Evolutionary conservation across 2,113 vertebrate species (phyloP).

Genomic region (Ailuropoda melanoleuca): DNA sequence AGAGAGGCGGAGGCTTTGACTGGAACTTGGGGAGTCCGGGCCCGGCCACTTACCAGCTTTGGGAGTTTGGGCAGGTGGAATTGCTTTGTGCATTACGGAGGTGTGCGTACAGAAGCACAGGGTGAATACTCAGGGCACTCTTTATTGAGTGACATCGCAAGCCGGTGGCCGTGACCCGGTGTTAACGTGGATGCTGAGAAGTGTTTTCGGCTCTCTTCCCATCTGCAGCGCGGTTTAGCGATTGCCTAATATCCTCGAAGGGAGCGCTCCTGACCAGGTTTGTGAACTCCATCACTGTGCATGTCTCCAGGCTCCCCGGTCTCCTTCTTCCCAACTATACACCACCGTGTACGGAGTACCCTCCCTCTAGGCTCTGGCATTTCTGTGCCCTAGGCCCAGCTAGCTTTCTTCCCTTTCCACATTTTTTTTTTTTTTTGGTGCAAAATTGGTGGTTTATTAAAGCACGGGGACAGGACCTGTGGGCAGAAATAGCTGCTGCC

Average conservation of each 20-base stretch:
- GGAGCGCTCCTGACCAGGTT: background rate
- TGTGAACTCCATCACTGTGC: background rate
- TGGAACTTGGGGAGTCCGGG: background rate
- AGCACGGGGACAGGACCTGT: too few relatives aligned
- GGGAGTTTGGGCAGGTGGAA: background rate
- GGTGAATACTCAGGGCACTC: background rate
- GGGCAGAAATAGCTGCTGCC: too few relatives aligned
- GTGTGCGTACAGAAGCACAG: background rate
- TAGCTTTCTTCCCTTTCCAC: background rate
- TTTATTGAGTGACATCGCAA: background rate
- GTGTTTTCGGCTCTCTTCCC: background rate
- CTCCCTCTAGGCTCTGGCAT: too few relatives aligned
- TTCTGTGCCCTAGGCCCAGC: background rate
- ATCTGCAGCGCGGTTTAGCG: background rate
- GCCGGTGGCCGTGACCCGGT: background rate
- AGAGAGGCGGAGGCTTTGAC: background rate
- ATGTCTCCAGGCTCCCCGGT: background rate
- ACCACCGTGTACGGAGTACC: background rate
- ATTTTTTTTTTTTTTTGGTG: background rate
- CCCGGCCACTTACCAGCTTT: background rate
- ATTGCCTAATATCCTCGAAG: background rate
- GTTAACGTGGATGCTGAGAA: background rate
- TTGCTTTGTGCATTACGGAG: background rate
- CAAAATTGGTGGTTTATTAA: too few relatives aligned
- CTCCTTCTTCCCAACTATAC: background rate